Evolutionary conservation across 2,888 invertebrate species (phyloP).

Genomic region (Orthosia cruda): DNA sequence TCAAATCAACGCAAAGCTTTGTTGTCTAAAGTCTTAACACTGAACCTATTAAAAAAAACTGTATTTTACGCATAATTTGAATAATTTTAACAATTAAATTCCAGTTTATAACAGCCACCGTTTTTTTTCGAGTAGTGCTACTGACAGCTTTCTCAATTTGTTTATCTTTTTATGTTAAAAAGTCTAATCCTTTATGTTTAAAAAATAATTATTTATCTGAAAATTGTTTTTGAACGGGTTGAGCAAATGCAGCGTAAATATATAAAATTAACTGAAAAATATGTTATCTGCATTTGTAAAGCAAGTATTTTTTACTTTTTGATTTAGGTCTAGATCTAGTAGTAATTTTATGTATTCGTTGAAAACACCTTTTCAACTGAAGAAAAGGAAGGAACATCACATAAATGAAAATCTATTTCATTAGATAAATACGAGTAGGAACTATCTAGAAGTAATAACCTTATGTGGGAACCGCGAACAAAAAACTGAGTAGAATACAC

Average conservation of each 20-base stretch:
- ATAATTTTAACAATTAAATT: slow-evolving; percentile 27
- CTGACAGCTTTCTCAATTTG: slow-evolving; percentile 33
- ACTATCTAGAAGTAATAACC: too few species aligned
- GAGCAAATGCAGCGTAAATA: background rate
- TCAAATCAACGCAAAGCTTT: background rate
- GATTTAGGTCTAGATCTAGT: too few species aligned
- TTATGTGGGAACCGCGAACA: background rate
- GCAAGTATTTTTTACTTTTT: too few species aligned
- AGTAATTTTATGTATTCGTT: too few species aligned
- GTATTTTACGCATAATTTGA: slow-evolving; percentile 20
- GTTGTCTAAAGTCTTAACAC: slow-evolving; percentile 2
- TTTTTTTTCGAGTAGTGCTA: slow-evolving; percentile 44
- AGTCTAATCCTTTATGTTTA: slow-evolving; percentile 7
- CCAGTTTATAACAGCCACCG: slow-evolving; percentile 8
- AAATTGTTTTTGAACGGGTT: slow-evolving; percentile 8
- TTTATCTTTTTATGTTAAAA: slow-evolving; percentile 23
- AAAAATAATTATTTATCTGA: background rate
- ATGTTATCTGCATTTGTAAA: background rate
- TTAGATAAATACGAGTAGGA: too few species aligned
- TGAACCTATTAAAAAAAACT: background rate
- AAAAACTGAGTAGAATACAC: background rate
- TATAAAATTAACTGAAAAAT: background rate
- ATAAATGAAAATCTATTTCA: too few species aligned
- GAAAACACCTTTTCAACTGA: background rate
- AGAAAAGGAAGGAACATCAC: background rate